Conservation (phyloP, 1,140 invertebrate species). For the Octopus sinensis region DNA sequence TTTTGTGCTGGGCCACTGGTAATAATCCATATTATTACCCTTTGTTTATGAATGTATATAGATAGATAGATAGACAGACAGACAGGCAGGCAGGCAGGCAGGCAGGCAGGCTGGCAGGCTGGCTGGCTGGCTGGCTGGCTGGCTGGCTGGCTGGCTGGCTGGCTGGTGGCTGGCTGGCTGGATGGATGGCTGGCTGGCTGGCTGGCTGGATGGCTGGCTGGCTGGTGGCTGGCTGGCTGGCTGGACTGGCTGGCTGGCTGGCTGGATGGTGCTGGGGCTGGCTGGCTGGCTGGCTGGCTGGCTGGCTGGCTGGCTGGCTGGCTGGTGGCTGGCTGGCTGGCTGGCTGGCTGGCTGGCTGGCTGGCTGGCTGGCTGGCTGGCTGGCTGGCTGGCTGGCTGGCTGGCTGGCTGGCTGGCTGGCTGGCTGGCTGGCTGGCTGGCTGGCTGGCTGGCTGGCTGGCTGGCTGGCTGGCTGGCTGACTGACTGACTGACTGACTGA, state of each 20-base stretch:
- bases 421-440: slow-evolving; percentile 25
- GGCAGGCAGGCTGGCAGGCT: slow-evolving; percentile 23
- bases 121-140: slow-evolving; percentile 24
- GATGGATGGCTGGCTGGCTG: too few relatives aligned
- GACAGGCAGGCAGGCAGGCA: too few relatives aligned
- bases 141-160: slow-evolving; percentile 13
- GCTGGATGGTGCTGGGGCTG: slow-evolving; percentile 19
- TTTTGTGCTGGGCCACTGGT: too few relatives aligned
- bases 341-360: slow-evolving; percentile 16
- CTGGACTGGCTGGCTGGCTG: too few relatives aligned
- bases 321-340: too few relatives aligned
- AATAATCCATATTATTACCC: too few relatives aligned
- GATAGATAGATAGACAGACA: too few relatives aligned
- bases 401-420: slow-evolving; percentile 23
- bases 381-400: slow-evolving; percentile 18
- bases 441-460: slow-evolving; percentile 13
- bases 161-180: too few relatives aligned
- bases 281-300: slow-evolving; percentile 23
- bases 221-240: too few relatives aligned
- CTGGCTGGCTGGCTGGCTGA: too few relatives aligned
- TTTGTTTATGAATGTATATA: too few relatives aligned
- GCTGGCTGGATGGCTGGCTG: too few relatives aligned
- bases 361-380: slow-evolving; percentile 19
- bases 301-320: slow-evolving; percentile 18
- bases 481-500: slow-evolving; percentile 22